Evolutionary conservation across 2,888 invertebrate species (phyloP), one percentile per base, ranked within the genome.

Genomic region (Drosophila pseudotalamancana): DNA sequence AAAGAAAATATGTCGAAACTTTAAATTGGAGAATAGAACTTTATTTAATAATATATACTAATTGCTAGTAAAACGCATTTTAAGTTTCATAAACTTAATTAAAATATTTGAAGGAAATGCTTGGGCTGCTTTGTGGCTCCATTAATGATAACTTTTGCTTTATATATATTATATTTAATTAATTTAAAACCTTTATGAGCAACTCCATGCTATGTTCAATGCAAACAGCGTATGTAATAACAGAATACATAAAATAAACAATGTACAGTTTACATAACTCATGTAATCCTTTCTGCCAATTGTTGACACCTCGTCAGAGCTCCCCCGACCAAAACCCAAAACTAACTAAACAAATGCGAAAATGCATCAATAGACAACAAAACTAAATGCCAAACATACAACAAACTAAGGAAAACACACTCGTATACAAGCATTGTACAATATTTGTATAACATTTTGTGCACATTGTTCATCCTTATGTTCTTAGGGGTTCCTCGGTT

Each of bases 391-490:
- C 29, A 55, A 66, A 51, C n/a, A 54, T 6, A 19, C 46, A 56
- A 43, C 27, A 46, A 12, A 14, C 11, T 39, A 45, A 18, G 25
- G 37, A 60, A 32, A 60, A 69, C 50, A 61, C 43, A 63, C 50
- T 61, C 39, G 34, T 61, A 57, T 62, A 53, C 49, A 60, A 78
- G 59, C 54, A 54, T 74, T 68, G 60, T 69, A 54, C 40, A 69
- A 72, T 72, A 73, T 79, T 79, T 76, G 77, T 79, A 61, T 50
- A 76, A 76, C 66, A 77, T 79, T 79, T 79, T 77, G 62, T 59
- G 54, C 56, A 70, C 67, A 80, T 79, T 77, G 77, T 77, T 79
- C 59, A 64, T 64, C 32, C 56, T 66, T 45, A 50, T 73, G 59
- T 51, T 53, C 40, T 51, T 34, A 55, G 43, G 45, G 62, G 46